phyloP scores from a whole-genome alignment of 2,888 invertebrate genomes.

The Nemurella pictetii region DNA sequence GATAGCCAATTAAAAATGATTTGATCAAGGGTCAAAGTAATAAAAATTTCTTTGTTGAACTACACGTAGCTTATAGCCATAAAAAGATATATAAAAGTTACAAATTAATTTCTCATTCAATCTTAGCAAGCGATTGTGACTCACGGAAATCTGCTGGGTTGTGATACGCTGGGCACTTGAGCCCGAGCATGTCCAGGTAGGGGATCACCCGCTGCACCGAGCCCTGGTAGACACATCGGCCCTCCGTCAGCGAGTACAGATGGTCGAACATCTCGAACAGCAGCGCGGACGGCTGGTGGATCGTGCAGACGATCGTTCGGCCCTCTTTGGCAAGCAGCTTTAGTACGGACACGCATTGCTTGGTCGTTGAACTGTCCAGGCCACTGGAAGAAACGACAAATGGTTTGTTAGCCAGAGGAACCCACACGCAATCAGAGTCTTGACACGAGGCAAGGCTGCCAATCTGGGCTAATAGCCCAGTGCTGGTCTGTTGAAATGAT shows the following conservation, averaged over 20 bases:
- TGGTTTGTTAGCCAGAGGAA: not conserved
- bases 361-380: slow-evolving; percentile 84
- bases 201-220: slow-evolving; percentile 74
- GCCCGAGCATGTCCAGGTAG: slow-evolving; percentile 69
- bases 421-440: not conserved
- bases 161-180: slow-evolving; percentile 84
- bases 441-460: not conserved
- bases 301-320: slow-evolving; percentile 87
- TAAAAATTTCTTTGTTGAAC: too few species aligned
- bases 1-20: too few species aligned
- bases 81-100: not conserved
- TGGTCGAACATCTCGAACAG: slow-evolving; percentile 92
- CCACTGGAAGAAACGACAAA: slow-evolving; percentile 63
- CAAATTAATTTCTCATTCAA: not conserved
- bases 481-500: not conserved
- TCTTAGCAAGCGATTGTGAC: slow-evolving; percentile 47
- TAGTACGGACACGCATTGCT: slow-evolving; percentile 78
- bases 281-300: slow-evolving; percentile 92
- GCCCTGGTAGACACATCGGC: slow-evolving; percentile 79
- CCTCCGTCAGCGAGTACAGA: slow-evolving; percentile 80
- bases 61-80: too few species aligned
- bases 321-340: slow-evolving; percentile 80
- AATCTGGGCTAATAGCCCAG: not conserved
- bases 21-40: too few species aligned
- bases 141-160: slow-evolving; percentile 90